Base-by-base conservation (phyloP, 2,797 vertebrate species). In the Takifugu ocellatus region DNA sequence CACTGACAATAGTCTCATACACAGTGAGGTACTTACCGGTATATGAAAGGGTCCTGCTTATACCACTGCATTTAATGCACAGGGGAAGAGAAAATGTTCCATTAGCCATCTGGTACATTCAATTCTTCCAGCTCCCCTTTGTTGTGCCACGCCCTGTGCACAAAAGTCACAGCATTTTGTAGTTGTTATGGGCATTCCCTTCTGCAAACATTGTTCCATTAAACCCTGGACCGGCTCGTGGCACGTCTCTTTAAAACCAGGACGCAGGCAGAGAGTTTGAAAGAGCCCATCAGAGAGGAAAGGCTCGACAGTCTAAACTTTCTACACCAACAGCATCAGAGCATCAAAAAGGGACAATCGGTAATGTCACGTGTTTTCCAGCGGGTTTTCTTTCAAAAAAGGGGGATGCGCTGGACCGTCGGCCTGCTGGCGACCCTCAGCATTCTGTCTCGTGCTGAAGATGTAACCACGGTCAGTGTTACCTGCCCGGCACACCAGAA, bases 401-500 rank as follows among this genome's bases (percentile, higher is more conserved):
- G 46, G 36, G 74, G 42, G 42, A 93, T 93, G 92, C 61, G 56
- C 21, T n/a, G 43, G n/a, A 42, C 42, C 12, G 2, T 79, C 44
- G 54, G 91, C 8, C 42, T 72, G 74, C 45, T 72, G 74, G 42
- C 67, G 76, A 60, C 59, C 12, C 31, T 63, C 46, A 10, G 55
- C 52, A 50, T 12, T 47, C 60, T 74, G 3, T 56, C 62, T 3
- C 14, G 56, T 10, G 51, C 51, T 14, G 77, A 83, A 16, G 73
- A 65, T 25, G 68, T 64, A 31, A 24, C 8, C 3, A 49, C 60
- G 9, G 5, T 43, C 10, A 25, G 47, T 2, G 39, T 51, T 2
- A 64, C 59, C 55, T 97, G 95, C 71, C 84, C 84, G 0, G 82
- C 88, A 44, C 63, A 85, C 55, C 93, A 94, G 75, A 72, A 85